Evolutionary conservation across 2,888 invertebrate species (phyloP), one percentile per base, ranked within the genome.

Genomic region (Lordiphosa fenestrarum): DNA sequence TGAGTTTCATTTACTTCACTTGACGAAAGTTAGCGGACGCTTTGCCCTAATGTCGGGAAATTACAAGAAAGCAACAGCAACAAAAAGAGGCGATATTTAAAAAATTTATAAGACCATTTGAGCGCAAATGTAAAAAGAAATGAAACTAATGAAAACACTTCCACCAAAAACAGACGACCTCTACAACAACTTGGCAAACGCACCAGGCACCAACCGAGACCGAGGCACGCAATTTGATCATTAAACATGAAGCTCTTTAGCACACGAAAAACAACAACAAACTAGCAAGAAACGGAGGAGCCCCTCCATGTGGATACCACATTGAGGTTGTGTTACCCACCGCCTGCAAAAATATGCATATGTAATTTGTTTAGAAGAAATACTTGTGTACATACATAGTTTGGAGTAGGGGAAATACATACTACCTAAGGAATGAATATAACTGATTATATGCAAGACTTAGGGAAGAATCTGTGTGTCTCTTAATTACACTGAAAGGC

Each of bases 191-290:
- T 59, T 66, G 67, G 50, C 67, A 66, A 63, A 80, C 69, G 77
- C 73, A 66, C 73, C 74, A 71, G 77, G 61, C 74, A 76, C 61
- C 71, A 77, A 59, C 66, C 63, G 41, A 61, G 66, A 53, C 73
- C 72, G 75, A 83, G 81, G 78, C 80, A 81, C 80, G 80, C 80
- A 81, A 81, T 84, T 77, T 56, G 84, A 71, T 81, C 80, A 85
- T 81, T 81, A 81, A 78, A 78, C 85, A 78, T 78, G 77, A 85
- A 78, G 85, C 77, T 78, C 77, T 78, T 78, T 78, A 78, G 83
- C 83, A 83, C 83, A 84, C 85, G 80, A 64, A 83, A 66, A 53
- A 49, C 38, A 42, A 53, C 33, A 48, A 47, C 15, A 12, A 36
- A 15, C 19, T n/a, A 41, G 15, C 30, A 50, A 10, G 47, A 33